phyloP scores from a whole-genome alignment of 2,113 vertebrate species.

The Apteryx owenii region DNA sequence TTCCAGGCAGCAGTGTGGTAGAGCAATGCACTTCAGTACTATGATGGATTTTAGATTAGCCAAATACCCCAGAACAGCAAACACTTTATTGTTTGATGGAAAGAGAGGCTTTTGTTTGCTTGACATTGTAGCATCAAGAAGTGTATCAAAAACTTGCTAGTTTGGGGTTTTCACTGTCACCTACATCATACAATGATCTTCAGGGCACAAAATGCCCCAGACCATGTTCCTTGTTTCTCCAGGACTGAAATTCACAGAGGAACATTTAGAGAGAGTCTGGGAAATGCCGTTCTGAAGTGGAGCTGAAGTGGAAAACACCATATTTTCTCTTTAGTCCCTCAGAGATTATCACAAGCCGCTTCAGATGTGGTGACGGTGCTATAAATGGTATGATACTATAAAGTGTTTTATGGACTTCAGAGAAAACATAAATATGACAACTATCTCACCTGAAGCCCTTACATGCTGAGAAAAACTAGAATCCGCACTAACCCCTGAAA shows the following conservation, averaged over 20 bases:
- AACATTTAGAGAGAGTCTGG: not conserved
- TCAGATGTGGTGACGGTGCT: not conserved
- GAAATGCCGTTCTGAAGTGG: not conserved
- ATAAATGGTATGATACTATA: not conserved
- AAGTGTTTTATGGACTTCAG: not conserved
- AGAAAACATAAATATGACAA: not conserved
- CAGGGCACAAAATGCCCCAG: not conserved
- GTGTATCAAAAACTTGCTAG: not conserved
- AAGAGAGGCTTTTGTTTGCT: not conserved
- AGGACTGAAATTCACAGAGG: not conserved
- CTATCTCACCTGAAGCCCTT: not conserved
- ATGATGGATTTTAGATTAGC: not conserved
- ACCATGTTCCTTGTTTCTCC: rapidly evolving
- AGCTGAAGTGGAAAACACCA: not conserved
- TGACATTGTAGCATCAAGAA: not conserved
- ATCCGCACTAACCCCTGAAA: not conserved
- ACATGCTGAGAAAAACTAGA: not conserved
- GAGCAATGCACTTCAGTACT: not conserved
- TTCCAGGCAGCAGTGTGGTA: not conserved
- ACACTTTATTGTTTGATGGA: not conserved
- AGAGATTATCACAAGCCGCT: not conserved
- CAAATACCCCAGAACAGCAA: not conserved
- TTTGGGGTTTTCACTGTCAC: not conserved
- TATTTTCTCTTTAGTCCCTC: not conserved
- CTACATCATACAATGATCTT: not conserved